These are phyloP conservation scores for Procambarus clarkii DNA, from an alignment of 1,140 invertebrate species.

Conservation along the genomic window DNA sequence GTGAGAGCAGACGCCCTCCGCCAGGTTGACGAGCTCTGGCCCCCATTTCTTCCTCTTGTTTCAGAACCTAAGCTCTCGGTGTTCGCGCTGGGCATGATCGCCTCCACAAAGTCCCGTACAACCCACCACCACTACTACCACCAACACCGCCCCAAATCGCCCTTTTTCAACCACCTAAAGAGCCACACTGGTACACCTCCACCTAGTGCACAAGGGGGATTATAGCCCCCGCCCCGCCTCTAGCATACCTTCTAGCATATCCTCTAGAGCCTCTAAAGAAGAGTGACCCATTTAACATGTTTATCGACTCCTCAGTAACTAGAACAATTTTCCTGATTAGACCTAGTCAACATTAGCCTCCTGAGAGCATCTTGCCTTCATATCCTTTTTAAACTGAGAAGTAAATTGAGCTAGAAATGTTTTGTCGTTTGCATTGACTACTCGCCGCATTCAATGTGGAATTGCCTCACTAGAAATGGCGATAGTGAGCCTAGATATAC, in stretches of 20 bases:
- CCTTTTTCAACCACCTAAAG: slow-evolving; percentile 69
- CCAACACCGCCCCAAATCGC: slow-evolving; percentile 68
- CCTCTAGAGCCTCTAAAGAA: slow-evolving; percentile 7
- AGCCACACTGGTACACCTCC: slow-evolving; percentile 65
- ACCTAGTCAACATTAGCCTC: slow-evolving; percentile 7
- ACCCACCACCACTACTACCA: slow-evolving; percentile 63
- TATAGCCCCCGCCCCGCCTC: slow-evolving; percentile 2
- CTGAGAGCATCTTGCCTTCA: slow-evolving; percentile 32
- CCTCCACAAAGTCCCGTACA: slow-evolving; percentile 62
- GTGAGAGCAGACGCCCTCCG: not conserved
- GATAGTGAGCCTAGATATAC: not conserved
- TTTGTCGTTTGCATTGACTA: slow-evolving; percentile 10
- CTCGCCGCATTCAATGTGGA: slow-evolving; percentile 5
- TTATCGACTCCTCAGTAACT: slow-evolving; percentile 22
- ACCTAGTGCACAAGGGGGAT: slow-evolving; percentile 43
- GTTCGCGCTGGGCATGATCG: slow-evolving; percentile 67
- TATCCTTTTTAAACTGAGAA: slow-evolving; percentile 20
- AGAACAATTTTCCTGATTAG: slow-evolving; percentile 23
- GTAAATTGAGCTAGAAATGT: slow-evolving; percentile 16
- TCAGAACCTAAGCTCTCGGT: slow-evolving; percentile 69
- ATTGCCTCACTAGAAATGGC: slow-evolving; percentile 19
- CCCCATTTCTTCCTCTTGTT: slow-evolving; percentile 52
- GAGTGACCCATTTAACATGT: slow-evolving; percentile 4
- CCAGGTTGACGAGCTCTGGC: slow-evolving; percentile 18
- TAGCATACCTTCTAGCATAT: slow-evolving; percentile 3